A percentile compares a stretch with the other conserved stretches of the same genome.
Conservation (phyloP, 2,797 vertebrate genomes). For the Tangara arthus region DNA sequence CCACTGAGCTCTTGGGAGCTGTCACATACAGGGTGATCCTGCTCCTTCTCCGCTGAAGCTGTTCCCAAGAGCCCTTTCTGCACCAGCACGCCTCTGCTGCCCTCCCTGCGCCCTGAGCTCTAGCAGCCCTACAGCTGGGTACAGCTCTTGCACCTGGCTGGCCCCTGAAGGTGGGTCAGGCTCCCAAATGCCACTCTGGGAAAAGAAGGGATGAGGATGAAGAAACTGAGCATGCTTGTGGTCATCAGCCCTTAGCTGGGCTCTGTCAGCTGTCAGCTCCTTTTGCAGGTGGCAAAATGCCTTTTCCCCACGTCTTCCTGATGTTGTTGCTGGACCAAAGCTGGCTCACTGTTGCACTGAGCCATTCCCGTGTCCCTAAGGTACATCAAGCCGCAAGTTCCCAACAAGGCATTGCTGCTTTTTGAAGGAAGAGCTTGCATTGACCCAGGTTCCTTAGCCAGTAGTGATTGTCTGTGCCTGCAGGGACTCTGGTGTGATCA, state of each 20-base stretch:
- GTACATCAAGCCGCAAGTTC: not conserved
- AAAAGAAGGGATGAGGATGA: constrained; percentile 1
- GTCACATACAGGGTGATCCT: not conserved
- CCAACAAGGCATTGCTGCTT: not conserved
- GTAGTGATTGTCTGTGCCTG: not conserved
- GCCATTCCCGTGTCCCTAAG: not conserved
- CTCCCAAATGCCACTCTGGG: not conserved
- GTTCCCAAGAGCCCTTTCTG: not conserved
- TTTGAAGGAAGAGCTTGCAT: not conserved
- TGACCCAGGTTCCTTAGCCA: not conserved
- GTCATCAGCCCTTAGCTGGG: not conserved
- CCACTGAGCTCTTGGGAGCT: constrained; percentile 35
- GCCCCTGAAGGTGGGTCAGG: not conserved
- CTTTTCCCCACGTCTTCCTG: constrained; percentile 39
- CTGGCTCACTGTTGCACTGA: constrained; percentile 22
- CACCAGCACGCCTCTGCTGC: constrained; percentile 2
- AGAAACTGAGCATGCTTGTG: not conserved
- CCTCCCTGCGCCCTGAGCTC: not conserved
- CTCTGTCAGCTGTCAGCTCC: not conserved
- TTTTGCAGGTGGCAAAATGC: not conserved
- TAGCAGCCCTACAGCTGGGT: not conserved
- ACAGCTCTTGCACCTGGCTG: not conserved
- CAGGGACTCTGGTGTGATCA: not conserved
- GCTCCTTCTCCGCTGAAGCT: not conserved
- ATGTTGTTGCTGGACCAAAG: constrained; percentile 53